Evolutionary conservation across 2,888 invertebrate genomes (phyloP).

Genomic region (Oxyscelio sp.): DNA sequence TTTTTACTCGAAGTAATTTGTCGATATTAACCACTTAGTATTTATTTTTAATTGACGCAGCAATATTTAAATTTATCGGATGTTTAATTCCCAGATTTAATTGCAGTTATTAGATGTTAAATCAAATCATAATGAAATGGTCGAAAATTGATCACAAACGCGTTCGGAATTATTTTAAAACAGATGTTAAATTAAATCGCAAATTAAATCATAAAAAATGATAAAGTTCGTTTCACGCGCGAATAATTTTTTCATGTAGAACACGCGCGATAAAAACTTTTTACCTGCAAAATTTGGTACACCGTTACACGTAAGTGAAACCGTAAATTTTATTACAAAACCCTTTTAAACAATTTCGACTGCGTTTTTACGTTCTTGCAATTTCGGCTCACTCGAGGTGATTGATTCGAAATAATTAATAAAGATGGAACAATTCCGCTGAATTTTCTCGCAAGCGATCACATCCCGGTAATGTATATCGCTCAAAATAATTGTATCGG

Average conservation of each 20-base stretch:
- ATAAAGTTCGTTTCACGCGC: not conserved
- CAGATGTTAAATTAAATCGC: no score
- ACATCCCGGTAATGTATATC: slow-evolving; percentile 13
- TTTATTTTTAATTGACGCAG: no score
- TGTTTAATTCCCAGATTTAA: no score
- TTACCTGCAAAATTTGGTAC: not conserved
- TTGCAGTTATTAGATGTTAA: no score
- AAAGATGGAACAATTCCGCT: not conserved
- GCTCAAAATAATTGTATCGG: slow-evolving; percentile 43
- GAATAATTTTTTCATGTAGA: not conserved
- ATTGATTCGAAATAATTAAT: slow-evolving; percentile 30
- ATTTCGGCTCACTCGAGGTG: not conserved
- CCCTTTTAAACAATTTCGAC: not conserved
- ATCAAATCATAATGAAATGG: no score
- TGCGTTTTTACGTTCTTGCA: not conserved
- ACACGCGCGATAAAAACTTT: not conserved
- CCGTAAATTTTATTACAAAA: slow-evolving; percentile 5
- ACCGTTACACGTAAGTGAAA: not conserved
- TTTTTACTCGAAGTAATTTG: no score
- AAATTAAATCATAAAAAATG: not conserved
- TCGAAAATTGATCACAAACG: no score
- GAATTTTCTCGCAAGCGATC: not conserved
- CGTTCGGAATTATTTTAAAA: no score
- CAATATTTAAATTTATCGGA: no score
- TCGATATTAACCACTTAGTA: no score